A percentile compares a stretch with the other conserved stretches of the same genome.
phyloP scores from a whole-genome alignment of 2,113 vertebrate species.

The Pteruthius melanotis region DNA sequence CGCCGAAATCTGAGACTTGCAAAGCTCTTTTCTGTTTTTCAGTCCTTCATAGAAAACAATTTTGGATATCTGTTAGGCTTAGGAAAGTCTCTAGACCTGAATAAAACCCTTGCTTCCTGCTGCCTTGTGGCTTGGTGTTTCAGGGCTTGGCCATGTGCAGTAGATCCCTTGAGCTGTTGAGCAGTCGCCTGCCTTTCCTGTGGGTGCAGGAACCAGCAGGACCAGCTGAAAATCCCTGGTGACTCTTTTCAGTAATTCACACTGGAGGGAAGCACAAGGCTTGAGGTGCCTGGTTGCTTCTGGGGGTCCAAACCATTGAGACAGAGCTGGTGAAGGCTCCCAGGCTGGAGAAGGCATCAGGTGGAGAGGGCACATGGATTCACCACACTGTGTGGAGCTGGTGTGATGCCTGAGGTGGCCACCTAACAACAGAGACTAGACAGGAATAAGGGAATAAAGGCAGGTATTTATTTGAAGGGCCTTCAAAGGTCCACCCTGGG shows the following conservation, averaged over 20 bases:
- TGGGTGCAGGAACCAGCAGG: not conserved
- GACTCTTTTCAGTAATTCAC: not conserved
- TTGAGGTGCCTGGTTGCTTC: not conserved
- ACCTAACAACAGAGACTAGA: too few species aligned
- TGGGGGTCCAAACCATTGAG: not conserved
- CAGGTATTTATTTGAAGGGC: too few species aligned
- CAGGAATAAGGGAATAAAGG: too few species aligned
- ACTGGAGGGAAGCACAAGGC: not conserved
- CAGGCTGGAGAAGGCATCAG: not conserved
- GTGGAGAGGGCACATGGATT: not conserved
- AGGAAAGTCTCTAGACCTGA: not conserved
- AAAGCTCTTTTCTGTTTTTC: not conserved
- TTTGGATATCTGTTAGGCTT: not conserved
- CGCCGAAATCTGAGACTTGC: not conserved
- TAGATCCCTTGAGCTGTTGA: not conserved
- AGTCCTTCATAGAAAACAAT: not conserved
- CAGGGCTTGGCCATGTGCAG: not conserved
- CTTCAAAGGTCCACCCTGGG: too few species aligned
- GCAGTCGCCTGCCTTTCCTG: fast-evolving
- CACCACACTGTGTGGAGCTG: fast-evolving
- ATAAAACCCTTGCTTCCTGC: not conserved
- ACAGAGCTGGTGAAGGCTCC: not conserved
- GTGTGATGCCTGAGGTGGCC: too few species aligned
- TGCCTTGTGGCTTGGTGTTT: not conserved
- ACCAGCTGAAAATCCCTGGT: not conserved